Evolutionary conservation across 30 jellyfish, hydroid and myxozoan species (phyloP), one percentile per base, ranked within the genome.

Genomic region (Chrysaora quinquecirrha): DNA sequence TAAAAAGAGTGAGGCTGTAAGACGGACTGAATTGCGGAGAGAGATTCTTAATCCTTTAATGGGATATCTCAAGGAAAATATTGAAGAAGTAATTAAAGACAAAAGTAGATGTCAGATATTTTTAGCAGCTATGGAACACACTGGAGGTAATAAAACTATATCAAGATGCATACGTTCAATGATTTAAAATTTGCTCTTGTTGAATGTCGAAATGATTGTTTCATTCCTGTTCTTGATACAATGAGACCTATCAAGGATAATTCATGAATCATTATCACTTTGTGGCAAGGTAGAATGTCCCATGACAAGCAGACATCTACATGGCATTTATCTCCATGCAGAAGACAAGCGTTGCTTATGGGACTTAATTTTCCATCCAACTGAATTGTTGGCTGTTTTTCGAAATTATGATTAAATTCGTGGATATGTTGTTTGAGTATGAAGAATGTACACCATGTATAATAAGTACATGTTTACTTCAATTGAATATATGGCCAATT

Each of bases 91-190:
- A 11, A 27, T 94, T 54, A 76, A 63, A 30, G 95, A 94, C 80
- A 94, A 94, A 54, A 82, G 96, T 61, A 83, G 80, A 30, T 87
- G 96, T 30, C 96, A 87, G 48, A 69, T 94, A 31, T 76, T 94
- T 1, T 93, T 94, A 2, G 97, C 96, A 20, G 97, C 97, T 29
- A 10, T 86, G 75, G 93, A 87, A 29, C 89, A 71, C 35, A 69
- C 92, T 14, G 50, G 11, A 11, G 96, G 98, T 91, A 4, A 30
- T 7, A 7, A 28, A 65, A 19, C 32, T 6, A 25, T 58, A 6
- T 43, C 58, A 43, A 43, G 58, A 6, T 43, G 58, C 9, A 43
- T 43, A 16, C 9, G 58, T 16, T 58, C 10, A 19, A 6, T 20
- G 11, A 6, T 58, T 58, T 58, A 20, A 58, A 6, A 58, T 20